Evolutionary conservation across 1,140 invertebrate species (phyloP).

Genomic region (Drosophila bocqueti): DNA sequence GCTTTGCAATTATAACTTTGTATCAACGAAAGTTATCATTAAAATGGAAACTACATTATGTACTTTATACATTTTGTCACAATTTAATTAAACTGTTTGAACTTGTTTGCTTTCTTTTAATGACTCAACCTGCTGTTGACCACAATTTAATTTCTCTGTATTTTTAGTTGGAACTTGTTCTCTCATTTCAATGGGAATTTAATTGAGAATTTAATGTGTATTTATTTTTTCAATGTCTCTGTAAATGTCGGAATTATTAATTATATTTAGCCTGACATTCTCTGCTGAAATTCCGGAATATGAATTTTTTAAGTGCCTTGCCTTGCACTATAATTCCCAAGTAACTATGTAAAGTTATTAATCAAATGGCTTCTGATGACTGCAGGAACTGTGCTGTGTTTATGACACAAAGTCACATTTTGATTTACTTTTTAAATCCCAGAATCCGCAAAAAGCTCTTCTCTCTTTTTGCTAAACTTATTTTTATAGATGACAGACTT

Average conservation of each 20-base stretch:
- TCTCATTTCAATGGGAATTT: too few relatives aligned
- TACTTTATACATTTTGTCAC: too few relatives aligned
- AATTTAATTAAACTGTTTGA: background rate
- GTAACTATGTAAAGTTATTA: background rate
- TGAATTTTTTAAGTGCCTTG: too few relatives aligned
- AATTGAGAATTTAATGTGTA: slow-evolving; percentile 4
- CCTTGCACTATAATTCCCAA: background rate
- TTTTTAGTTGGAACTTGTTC: background rate
- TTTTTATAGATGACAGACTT: slow-evolving; percentile 17
- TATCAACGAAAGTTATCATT: background rate
- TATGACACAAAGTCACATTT: background rate
- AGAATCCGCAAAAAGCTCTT: background rate
- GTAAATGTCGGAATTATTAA: background rate
- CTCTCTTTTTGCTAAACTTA: background rate
- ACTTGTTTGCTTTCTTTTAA: background rate
- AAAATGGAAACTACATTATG: background rate
- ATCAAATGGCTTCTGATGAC: background rate
- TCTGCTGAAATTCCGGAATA: background rate
- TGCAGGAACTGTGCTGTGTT: background rate
- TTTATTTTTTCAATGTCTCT: slow-evolving; percentile 6
- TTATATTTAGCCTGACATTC: background rate
- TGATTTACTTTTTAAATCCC: background rate
- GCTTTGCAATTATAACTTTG: background rate
- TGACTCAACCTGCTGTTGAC: background rate
- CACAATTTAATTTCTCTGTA: background rate